Evolutionary conservation across 2,797 vertebrate species (phyloP), one percentile per base, ranked within the genome.

Genomic region (Pseudocheirus occidentalis): DNA sequence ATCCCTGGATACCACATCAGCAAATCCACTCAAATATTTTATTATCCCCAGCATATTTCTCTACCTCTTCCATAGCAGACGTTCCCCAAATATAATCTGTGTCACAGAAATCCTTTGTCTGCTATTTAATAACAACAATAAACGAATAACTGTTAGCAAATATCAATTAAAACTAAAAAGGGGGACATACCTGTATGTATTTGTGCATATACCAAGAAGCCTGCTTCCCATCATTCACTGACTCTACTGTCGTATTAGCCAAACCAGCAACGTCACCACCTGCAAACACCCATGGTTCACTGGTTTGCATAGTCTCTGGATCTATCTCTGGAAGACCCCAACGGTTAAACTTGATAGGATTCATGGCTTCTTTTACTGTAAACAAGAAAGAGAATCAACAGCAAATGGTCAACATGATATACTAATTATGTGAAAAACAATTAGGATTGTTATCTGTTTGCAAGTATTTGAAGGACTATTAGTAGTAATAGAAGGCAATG

Each of bases 161-260:
- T 94, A 13, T 10, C 93, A 73, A 92, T 0, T 50, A 13, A 93
- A 96, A 57, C 0, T 13, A 16, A 56, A 95, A 73, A 62, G 5
- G 90, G 92, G 94, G 27, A 40, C 93, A 93, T 97, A 99, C 99
- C 99, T 99, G 99, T 97, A 99, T 97, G 95, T 99, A 99, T 99
- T 98, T 99, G 98, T 99, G 99, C 93, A 99, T 99, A 96, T 99
- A 99, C 99, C 99, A 99, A 18, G 99, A 99, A 56, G 99, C 99
- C 95, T 99, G 99, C 95, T 99, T 99, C 95, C 99, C 99, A 90
- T 99, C 99, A 14, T 99, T 99, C 87, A 99, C 99, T 0, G 99
- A 99, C 95, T 99, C 99, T 95, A 99, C 99, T 0, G 99, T 99
- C 13, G 99, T 99, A 97, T 99, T 99, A 50, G 99, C 99, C 97